phyloP scores from a whole-genome alignment of 2,113 vertebrate genomes.

The Paradisaea rubra region DNA sequence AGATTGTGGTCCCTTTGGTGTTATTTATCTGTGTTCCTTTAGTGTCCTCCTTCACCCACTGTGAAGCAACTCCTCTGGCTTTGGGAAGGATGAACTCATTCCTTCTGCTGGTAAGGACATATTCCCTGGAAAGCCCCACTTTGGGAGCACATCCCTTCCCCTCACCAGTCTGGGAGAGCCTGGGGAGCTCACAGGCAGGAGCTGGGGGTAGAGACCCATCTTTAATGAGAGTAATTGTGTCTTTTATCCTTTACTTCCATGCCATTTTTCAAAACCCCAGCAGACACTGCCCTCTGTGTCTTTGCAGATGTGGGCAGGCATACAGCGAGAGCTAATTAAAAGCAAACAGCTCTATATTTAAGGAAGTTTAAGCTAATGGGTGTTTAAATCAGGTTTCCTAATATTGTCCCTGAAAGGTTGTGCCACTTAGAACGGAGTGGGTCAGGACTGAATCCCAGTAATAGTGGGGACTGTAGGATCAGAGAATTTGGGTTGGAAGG shows the following conservation, averaged over 20 bases:
- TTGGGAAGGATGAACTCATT: background rate
- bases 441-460: background rate
- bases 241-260: background rate
- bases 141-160: background rate
- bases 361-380: background rate
- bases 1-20: background rate
- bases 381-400: background rate
- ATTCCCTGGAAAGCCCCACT: background rate
- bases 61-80: background rate
- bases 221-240: background rate
- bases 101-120: background rate
- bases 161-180: fast-evolving
- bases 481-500: background rate
- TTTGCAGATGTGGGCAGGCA: background rate
- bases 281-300: background rate
- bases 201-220: background rate
- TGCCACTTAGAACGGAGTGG: background rate
- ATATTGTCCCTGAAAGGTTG: background rate
- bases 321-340: conserved; percentile 3
- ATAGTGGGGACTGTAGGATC: background rate
- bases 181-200: background rate
- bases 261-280: background rate
- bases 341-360: conserved; percentile 17
- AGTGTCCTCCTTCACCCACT: background rate
- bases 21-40: background rate